These are phyloP conservation scores for Pammene aurita DNA, from an alignment of 2,888 invertebrate species.

Conservation along the genomic window DNA sequence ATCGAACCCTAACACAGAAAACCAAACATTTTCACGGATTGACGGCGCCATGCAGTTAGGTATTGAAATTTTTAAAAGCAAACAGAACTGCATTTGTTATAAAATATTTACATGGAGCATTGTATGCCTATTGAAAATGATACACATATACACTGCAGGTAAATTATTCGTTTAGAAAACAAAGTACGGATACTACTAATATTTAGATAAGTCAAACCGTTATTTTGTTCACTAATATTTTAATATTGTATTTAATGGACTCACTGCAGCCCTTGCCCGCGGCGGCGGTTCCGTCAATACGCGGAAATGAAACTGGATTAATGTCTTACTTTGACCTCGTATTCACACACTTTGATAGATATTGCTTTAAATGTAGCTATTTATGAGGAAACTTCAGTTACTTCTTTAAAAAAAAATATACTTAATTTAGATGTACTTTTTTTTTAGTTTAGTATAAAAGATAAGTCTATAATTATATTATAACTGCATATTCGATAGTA, in stretches of 20 bases:
- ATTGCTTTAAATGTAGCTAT: not conserved
- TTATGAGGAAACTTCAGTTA: not conserved
- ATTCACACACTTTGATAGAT: slow-evolving; percentile 20
- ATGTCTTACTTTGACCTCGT: slow-evolving; percentile 32
- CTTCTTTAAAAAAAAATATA: too few species aligned
- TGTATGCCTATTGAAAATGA: not conserved
- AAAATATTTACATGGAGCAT: not conserved
- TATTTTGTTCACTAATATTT: slow-evolving; percentile 13
- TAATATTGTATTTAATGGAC: slow-evolving; percentile 19
- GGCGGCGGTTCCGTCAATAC: slow-evolving; percentile 14
- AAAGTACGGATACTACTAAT: not conserved
- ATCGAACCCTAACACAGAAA: not conserved
- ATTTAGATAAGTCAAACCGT: slow-evolving; percentile 18
- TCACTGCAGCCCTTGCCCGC: slow-evolving; percentile 21
- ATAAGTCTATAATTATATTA: too few species aligned
- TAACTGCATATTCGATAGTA: too few species aligned
- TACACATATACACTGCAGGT: not conserved
- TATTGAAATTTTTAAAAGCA: not conserved
- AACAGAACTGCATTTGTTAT: not conserved
- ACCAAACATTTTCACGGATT: not conserved
- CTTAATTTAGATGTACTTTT: too few species aligned
- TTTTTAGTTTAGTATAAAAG: too few species aligned
- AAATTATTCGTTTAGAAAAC: not conserved
- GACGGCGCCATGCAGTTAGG: not conserved
- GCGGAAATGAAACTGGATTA: slow-evolving; percentile 31